Evolutionary conservation across 2,888 invertebrate species (phyloP).

Genomic region (Xestoiulus laeticollis): DNA sequence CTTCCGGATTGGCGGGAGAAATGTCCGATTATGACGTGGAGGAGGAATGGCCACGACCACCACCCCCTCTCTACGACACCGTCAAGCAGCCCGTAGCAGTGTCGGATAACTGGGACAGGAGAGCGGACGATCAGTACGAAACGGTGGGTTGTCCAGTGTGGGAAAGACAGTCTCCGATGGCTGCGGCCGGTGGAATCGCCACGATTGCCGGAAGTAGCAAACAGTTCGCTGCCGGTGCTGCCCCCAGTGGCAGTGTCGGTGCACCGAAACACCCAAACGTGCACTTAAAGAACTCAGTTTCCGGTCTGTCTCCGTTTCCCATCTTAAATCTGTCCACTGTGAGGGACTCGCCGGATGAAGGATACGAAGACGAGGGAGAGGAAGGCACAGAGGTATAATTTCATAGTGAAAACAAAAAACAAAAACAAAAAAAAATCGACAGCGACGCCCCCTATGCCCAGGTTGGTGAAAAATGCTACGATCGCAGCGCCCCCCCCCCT

Average conservation of each 20-base stretch:
- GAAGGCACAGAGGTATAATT: constrained; percentile 72
- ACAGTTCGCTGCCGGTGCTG: neutral
- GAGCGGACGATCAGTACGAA: constrained; percentile 40
- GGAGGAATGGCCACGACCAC: constrained; percentile 51
- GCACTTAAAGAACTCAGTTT: constrained; percentile 52
- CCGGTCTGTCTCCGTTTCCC: constrained; percentile 56
- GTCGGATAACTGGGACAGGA: neutral
- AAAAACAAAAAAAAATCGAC: neutral
- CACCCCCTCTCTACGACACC: constrained; percentile 52
- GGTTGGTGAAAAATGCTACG: neutral
- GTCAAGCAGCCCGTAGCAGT: constrained; percentile 46
- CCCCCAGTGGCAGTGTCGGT: neutral
- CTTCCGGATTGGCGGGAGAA: constrained; percentile 50
- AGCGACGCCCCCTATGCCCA: neutral
- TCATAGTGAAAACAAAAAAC: neutral
- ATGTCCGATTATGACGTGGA: neutral
- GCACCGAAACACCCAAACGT: constrained; percentile 19
- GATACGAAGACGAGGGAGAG: constrained; percentile 80
- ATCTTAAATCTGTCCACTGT: constrained; percentile 55
- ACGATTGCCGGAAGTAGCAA: constrained; percentile 18
- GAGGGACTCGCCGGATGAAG: constrained; percentile 75
- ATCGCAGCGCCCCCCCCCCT: neutral
- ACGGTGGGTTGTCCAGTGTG: constrained; percentile 48
- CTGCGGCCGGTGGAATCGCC: neutral
- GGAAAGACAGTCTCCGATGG: constrained; percentile 52